phyloP scores from a whole-genome alignment of 2,888 invertebrate genomes.

The Hypomecis punctinalis region DNA sequence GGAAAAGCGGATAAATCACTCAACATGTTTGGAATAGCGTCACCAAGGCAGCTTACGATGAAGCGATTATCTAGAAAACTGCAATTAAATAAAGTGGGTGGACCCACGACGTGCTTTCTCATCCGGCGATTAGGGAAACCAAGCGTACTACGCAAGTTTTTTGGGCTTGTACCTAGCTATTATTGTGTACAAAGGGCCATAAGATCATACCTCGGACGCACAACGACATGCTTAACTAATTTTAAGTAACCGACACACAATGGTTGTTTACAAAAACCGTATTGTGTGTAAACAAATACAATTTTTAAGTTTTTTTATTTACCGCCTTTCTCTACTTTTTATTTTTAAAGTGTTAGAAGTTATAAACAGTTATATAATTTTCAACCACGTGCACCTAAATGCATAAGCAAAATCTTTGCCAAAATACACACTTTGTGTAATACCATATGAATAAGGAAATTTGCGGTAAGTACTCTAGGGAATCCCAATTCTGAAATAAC shows the following conservation, averaged over 20 bases:
- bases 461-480: background rate
- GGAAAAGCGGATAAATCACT: background rate
- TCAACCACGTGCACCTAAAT: too few relatives aligned
- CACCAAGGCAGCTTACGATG: slow-evolving; percentile 11
- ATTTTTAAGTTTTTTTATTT: too few relatives aligned
- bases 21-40: slow-evolving; percentile 3
- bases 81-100: slow-evolving; percentile 39
- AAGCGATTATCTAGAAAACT: slow-evolving; percentile 44
- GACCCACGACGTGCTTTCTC: slow-evolving; percentile 39
- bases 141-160: slow-evolving; percentile 17
- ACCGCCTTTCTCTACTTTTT: too few relatives aligned
- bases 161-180: slow-evolving; percentile 1
- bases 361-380: too few relatives aligned
- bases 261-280: too few relatives aligned
- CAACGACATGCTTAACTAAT: too few relatives aligned
- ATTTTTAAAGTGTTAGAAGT: too few relatives aligned
- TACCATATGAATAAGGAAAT: background rate
- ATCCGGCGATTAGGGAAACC: slow-evolving; percentile 41
- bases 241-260: too few relatives aligned
- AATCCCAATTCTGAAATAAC: background rate
- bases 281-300: too few relatives aligned
- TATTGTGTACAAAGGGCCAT: background rate
- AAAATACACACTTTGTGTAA: too few relatives aligned
- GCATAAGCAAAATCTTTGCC: too few relatives aligned
- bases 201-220: too few relatives aligned